Evolutionary conservation across 2,888 invertebrate species (phyloP), one percentile per base, ranked within the genome.

Genomic region (Eulithis testata): DNA sequence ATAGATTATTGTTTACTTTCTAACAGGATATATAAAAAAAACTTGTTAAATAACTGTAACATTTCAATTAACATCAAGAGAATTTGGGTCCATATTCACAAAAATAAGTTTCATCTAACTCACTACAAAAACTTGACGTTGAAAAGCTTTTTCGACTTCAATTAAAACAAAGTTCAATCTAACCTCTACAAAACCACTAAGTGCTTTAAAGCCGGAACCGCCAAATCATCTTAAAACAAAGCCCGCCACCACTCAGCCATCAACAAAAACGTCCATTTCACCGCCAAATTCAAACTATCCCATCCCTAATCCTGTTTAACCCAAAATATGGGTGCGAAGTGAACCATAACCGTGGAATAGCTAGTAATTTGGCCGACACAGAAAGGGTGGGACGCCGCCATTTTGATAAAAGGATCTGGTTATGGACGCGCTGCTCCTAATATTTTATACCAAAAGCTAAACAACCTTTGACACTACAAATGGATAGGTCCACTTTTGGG

Each of bases 321-420:
- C 54, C 60, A 49, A 57, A 66, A 66, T 66, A 80, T 75, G 76
- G 77, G 75, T 71, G 80, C 75, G 78, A 77, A 78, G 78, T 78
- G 78, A 77, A 78, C 76, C 79, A 67, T 72, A 77, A 73, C 74
- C 70, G 64, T 66, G 72, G 80, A 86, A 89, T 86, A 77, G 82
- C 82, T 79, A 78, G 87, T 87, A 84, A 90, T 90, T 86, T 83
- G 74, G 79, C 76, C 76, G 81, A 90, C 89, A 89, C 75, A 77
- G 80, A 86, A 89, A 86, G 87, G 90, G 89, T 85, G 88, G 84
- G 80, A 66, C 81, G 68, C 74, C 72, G 66, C 73, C 72, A 77
- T 81, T 82, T 85, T 69, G 84, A 84, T 82, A 83, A 84, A 85
- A 81, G 77, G 72, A 72, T 68, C 71, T 77, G 85, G 86, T 87